Evolutionary conservation across 2,888 invertebrate genomes (phyloP), one percentile per base, ranked within the genome.

Genomic region (Chirona hameri): DNA sequence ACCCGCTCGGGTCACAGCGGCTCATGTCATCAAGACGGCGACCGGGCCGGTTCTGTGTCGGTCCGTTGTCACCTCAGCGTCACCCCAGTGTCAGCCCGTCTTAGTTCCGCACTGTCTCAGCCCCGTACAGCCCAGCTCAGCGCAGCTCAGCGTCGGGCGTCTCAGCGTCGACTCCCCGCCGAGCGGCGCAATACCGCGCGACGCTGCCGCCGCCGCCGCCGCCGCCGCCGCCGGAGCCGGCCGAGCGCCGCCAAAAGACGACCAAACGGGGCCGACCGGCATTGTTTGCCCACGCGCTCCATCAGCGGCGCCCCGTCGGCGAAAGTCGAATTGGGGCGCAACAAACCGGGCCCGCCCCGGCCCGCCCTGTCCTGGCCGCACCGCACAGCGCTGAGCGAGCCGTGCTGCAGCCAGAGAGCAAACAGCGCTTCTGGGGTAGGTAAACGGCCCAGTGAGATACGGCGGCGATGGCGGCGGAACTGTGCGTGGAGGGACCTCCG

Each of bases 201-300:
- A 27, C 29, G 10, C 69, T 29, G 18, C 60, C 60, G 60, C 2
- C 9, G 24, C 4, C 60, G 60, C 69, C 27, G 18, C 60, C 60
- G 60, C 2, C 9, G 24, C 4, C 60, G 60, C 69, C 27, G 18
- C 60, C 60, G 60, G 24, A 60, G 24, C 4, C 60, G 60, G 24
- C 24, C 60, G 52, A 60, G 24, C 60, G 18, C 29, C 69, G 69
- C 29, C 14, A 12, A 69, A 69, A 69, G 14, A 69, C 27, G 69
- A 69, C 69, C n/a, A 14, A 69, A 24, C 69, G 29, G 14, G 24
- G 69, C 29, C 24, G 39, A 12, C 31, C 7, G 18, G 72, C 39
- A 39, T 72, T 72, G 72, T 72, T 72, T 72, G 72, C 72, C n/a
- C n/a, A 31, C 31, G 39, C 39, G 39, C 72, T 72, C 72, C 72